These are phyloP conservation scores for Microcebus lehilahytsara DNA, from an alignment of 2,113 vertebrate genomes.

Conservation along the genomic window DNA sequence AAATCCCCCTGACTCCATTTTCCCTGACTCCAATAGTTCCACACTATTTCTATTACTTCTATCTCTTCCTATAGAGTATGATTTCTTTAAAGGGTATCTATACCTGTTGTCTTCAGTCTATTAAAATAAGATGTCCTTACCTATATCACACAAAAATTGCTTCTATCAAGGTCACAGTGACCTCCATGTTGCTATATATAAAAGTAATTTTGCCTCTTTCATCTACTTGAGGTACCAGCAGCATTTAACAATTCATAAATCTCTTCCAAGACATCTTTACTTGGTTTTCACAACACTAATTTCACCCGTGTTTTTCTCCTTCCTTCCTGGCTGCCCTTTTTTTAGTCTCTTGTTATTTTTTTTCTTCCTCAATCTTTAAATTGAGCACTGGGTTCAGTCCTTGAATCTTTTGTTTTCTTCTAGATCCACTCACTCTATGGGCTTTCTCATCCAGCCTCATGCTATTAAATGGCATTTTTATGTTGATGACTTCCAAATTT, in stretches of 20 bases:
- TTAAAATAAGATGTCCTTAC: neutral
- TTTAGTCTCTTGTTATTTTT: neutral
- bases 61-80: neutral
- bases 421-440: neutral
- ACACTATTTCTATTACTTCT: neutral
- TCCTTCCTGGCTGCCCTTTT: neutral
- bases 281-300: neutral
- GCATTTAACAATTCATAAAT: neutral
- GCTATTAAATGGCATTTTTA: neutral
- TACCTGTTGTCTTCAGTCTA: neutral
- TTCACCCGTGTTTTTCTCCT: neutral
- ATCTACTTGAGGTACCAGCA: neutral
- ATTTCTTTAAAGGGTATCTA: neutral
- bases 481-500: neutral
- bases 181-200: neutral
- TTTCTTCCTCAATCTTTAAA: neutral
- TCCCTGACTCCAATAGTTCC: neutral
- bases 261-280: neutral
- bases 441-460: neutral
- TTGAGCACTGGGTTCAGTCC: neutral
- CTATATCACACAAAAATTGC: neutral
- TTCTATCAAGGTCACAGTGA: neutral
- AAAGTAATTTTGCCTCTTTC: neutral
- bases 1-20: neutral
- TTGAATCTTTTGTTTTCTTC: neutral